A percentile compares a stretch with the other conserved stretches of the same genome.
Conservation (phyloP, 2,113 vertebrate genomes). For the Arvicanthis niloticus region DNA sequence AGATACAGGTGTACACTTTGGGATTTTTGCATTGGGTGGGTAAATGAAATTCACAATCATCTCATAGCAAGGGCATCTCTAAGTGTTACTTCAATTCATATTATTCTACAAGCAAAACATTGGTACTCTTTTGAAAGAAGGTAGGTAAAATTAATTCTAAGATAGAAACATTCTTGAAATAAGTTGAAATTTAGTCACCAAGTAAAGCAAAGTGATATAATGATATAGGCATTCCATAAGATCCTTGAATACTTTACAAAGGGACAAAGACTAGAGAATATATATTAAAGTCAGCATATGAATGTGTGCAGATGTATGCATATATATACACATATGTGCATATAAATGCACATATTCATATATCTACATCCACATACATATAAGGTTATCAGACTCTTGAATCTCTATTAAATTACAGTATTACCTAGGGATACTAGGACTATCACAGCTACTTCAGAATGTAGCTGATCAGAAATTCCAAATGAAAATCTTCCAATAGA, state of each 20-base stretch:
- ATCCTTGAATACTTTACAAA: neutral
- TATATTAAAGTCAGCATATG: neutral
- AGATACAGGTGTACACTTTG: neutral
- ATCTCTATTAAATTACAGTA: neutral
- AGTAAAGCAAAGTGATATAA: neutral
- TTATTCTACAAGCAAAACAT: conserved; percentile 39
- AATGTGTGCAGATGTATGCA: neutral
- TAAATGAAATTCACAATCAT: neutral
- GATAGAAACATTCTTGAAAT: conserved; percentile 16
- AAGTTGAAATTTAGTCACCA: neutral
- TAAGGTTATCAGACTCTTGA: neutral
- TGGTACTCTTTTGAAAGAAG: conserved; percentile 17
- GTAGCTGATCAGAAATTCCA: neutral
- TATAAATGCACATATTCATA: neutral
- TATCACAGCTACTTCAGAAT: conserved; percentile 12
- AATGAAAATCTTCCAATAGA: neutral
- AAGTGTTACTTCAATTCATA: conserved; percentile 9
- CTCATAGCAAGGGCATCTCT: neutral
- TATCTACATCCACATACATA: neutral
- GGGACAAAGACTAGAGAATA: neutral
- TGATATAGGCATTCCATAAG: neutral
- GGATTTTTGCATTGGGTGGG: neutral
- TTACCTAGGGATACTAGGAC: neutral
- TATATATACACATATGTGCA: neutral
- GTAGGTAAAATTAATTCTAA: neutral